These are phyloP conservation scores for Pedionomus torquatus DNA, from an alignment of 2,113 vertebrate species.

Conservation along the genomic window DNA sequence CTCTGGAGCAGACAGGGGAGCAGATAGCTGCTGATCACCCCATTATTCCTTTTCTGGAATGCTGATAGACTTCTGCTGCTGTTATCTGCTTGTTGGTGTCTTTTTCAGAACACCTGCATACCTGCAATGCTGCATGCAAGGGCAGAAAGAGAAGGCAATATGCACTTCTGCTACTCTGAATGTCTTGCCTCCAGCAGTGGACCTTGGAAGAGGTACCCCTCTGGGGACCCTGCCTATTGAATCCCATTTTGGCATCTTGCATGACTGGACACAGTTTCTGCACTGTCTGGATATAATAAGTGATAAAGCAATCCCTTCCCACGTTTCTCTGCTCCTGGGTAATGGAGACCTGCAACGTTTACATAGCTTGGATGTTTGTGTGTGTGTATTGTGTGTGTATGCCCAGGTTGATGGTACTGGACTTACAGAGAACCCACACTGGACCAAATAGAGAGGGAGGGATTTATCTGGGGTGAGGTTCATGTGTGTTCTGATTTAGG, in stretches of 20 bases:
- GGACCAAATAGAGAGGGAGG: not conserved
- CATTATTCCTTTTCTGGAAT: not conserved
- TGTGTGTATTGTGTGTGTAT: too few relatives aligned
- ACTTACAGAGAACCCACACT: not conserved
- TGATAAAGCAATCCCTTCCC: not conserved
- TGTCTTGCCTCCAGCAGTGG: not conserved
- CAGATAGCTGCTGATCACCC: not conserved
- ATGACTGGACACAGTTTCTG: not conserved
- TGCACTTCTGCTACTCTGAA: not conserved
- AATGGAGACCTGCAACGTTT: not conserved
- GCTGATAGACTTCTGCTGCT: not conserved
- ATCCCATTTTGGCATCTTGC: not conserved
- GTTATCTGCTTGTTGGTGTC: not conserved
- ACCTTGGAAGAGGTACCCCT: not conserved
- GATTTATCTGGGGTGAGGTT: not conserved
- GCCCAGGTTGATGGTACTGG: not conserved
- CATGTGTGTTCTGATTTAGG: not conserved
- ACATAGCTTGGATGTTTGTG: not conserved
- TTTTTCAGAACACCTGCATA: not conserved
- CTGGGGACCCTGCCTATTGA: not conserved
- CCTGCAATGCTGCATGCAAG: not conserved
- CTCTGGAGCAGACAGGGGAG: not conserved
- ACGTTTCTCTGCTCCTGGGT: not conserved
- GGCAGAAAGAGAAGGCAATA: not conserved
- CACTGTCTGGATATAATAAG: not conserved